Base-by-base conservation (phyloP, 2,888 invertebrate genomes). In the Acronicta alni region DNA sequence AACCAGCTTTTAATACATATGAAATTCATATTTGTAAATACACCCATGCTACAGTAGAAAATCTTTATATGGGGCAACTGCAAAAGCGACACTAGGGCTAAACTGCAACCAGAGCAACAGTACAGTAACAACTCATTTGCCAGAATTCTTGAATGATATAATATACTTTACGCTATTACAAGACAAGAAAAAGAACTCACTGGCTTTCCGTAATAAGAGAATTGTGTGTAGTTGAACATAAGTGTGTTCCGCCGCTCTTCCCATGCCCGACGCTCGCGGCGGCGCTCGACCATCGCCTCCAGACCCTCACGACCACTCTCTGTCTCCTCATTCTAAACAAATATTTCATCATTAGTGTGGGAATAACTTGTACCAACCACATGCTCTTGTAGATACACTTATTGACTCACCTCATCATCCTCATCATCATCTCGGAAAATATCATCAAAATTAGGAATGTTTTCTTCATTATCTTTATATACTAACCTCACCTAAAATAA, bases 161-260 rank as follows among this genome's bases (percentile, higher is more conserved):
- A n/a, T n/a, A n/a, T n/a, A n/a, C n/a, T n/a, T n/a, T n/a, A n/a
- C n/a, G n/a, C n/a, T n/a, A n/a, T n/a, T n/a, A n/a, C 23, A 23
- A 23, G 8, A 3, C 23, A 23, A 23, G 7, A 10, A 15, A 14
- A 12, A 15, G 9, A 12, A 77, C 95, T 90, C 87, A 97, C 97
- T 14, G 97, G 96, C 84, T 97, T 96, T 2, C 97, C 97, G 85
- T 97, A 98, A 84, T 97, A 98, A 51, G 97, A 97, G 86, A 97
- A 98, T 88, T 99, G 98, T 51, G 97, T 96, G 86, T 99, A 99
- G 77, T 99, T 97, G 86, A 98, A 98, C 92, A 99, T 95, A 49
- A 98, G 95, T 53, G 97, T 96, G 82, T 97, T 96, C 53, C 98
- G 94, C 47, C 96, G 96, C 77, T 97, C 97, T 83, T 97, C 96